Conservation (phyloP, 1,140 invertebrate species). For the Drosophila erecta region DNA sequence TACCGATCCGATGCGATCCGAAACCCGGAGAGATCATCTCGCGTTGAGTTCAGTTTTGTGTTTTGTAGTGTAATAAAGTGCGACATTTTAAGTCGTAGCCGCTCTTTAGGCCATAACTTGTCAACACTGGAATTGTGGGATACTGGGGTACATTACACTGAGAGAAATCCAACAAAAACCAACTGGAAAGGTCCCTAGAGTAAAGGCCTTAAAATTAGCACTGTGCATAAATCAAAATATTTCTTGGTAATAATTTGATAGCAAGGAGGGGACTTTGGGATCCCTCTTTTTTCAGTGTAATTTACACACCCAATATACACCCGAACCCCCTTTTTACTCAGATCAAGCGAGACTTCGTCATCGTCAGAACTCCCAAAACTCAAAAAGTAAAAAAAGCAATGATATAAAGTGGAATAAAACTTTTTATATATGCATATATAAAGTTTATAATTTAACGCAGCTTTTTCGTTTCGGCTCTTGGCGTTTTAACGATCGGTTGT, state of each 20-base stretch:
- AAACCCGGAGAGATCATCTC: slow-evolving; percentile 38
- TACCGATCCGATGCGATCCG: slow-evolving; percentile 5
- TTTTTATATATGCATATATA: slow-evolving; percentile 49
- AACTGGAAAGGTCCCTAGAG: background rate
- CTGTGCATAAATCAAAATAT: background rate
- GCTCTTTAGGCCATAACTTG: slow-evolving; percentile 78
- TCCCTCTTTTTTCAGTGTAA: slow-evolving; percentile 6
- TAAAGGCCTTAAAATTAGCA: background rate
- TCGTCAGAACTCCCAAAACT: slow-evolving; percentile 15
- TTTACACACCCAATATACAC: slow-evolving; percentile 9
- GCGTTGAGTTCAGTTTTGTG: slow-evolving; percentile 72
- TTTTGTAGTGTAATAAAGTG: slow-evolving; percentile 82
- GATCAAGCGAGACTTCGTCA: slow-evolving; percentile 41
- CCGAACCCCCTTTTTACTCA: background rate
- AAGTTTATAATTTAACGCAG: slow-evolving; percentile 27
- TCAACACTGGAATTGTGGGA: slow-evolving; percentile 67
- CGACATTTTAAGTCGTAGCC: slow-evolving; percentile 79
- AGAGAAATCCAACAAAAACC: background rate
- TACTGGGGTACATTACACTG: slow-evolving; percentile 25
- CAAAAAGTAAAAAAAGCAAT: slow-evolving; percentile 12
- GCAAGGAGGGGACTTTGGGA: no score
- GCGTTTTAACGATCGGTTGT: slow-evolving; percentile 33
- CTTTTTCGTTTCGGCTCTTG: slow-evolving; percentile 14
- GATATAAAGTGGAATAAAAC: slow-evolving; percentile 44
- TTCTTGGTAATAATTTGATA: background rate